Conservation (phyloP, 2,113 vertebrate species). For the Pterocles burchelli region DNA sequence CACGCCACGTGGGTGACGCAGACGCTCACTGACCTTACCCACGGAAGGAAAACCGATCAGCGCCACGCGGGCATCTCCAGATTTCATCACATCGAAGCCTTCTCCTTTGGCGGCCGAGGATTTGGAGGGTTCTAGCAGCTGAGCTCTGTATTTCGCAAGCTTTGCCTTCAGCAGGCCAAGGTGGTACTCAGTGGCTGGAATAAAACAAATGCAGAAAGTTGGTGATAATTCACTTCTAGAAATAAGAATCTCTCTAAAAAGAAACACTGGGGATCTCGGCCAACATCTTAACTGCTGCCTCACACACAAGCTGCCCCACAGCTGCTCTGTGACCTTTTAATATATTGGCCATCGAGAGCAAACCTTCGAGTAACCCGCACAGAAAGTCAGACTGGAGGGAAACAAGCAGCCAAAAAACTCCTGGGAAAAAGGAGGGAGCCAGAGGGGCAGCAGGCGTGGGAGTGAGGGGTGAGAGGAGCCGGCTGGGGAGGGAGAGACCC, state of each 20-base stretch:
- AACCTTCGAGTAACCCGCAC: not conserved
- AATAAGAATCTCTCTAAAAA: not conserved
- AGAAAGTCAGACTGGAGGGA: not conserved
- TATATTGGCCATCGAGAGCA: accelerated
- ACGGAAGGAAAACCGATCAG: constrained; percentile 98
- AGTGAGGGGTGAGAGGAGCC: accelerated
- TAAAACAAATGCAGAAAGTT: not conserved
- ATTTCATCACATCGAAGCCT: constrained; percentile 99
- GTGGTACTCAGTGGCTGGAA: constrained; percentile 95
- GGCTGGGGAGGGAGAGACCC: not conserved
- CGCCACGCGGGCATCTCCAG: constrained; percentile 94
- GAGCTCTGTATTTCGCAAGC: constrained; percentile 94
- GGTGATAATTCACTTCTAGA: not conserved
- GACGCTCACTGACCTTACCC: constrained; percentile 89
- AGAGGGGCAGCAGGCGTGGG: not conserved
- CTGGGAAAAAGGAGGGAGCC: accelerated
- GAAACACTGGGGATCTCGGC: accelerated
- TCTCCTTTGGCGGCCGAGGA: constrained; percentile 92
- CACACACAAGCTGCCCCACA: too few species aligned
- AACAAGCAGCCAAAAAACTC: not conserved
- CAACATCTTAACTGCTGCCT: accelerated
- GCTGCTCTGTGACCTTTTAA: accelerated
- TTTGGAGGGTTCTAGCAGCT: constrained; percentile 94
- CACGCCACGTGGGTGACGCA: accelerated
- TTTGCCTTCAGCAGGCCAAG: constrained; percentile 97